phyloP scores from a whole-genome alignment of 2,888 invertebrate genomes.

The Aethes cnicana region DNA sequence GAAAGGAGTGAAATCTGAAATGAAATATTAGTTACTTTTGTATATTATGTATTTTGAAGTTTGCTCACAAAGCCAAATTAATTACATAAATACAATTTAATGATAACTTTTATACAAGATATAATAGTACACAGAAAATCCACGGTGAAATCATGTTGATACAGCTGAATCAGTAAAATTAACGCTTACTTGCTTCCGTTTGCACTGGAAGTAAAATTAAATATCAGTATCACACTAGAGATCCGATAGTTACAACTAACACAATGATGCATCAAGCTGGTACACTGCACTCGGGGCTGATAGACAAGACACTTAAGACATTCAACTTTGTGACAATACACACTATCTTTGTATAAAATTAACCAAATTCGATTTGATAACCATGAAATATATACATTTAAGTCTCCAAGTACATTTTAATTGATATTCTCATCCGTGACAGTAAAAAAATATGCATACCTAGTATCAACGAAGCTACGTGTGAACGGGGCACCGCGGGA shows the following conservation, averaged over 20 bases:
- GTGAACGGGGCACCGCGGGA: conserved; percentile 71
- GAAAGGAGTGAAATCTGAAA: conserved; percentile 40
- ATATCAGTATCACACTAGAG: conserved; percentile 68
- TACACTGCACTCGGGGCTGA: conserved; percentile 53
- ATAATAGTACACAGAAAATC: conserved; percentile 75
- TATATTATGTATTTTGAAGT: conserved; percentile 81
- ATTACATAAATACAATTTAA: conserved; percentile 81
- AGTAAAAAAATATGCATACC: conserved; percentile 82
- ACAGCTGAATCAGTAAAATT: conserved; percentile 57
- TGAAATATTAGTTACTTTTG: conserved; percentile 77
- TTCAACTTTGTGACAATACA: conserved; percentile 71
- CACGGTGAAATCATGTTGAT: conserved; percentile 64
- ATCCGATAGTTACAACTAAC: conserved; percentile 61
- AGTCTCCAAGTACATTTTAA: conserved; percentile 69
- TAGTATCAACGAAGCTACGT: conserved; percentile 80
- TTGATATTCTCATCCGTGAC: conserved; percentile 68
- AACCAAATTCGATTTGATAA: conserved; percentile 76
- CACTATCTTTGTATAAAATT: conserved; percentile 79
- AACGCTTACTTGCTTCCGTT: conserved; percentile 61
- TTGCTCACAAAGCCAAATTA: conserved; percentile 81
- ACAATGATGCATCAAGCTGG: conserved; percentile 46
- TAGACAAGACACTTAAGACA: conserved; percentile 58
- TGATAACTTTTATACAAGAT: conserved; percentile 79
- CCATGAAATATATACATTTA: conserved; percentile 80
- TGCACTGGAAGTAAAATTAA: conserved; percentile 56